Evolutionary conservation across 2,113 vertebrate species (phyloP), one percentile per base, ranked within the genome.

Genomic region (Dasypus novemcinctus): DNA sequence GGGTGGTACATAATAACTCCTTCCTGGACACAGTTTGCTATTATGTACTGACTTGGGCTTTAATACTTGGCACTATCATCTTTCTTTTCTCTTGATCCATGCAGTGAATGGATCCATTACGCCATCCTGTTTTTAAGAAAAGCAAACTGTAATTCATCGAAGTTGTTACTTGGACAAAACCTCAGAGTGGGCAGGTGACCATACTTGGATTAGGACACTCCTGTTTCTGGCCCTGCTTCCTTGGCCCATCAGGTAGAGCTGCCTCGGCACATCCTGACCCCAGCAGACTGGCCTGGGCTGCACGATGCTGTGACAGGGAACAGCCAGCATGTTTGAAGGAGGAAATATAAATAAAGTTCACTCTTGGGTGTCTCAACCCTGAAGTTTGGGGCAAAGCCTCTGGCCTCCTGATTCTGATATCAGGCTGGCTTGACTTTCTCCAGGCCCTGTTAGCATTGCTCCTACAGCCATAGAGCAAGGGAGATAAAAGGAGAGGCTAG

Each of bases 321-420:
- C 13, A 33, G 59, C 61, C 54, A 57, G n/a, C 12, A 27, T 12
- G 57, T 95, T 57, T 78, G 46, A 90, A 90, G 91, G 66, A 95
- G 43, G 78, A 92, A 74, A 64, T 92, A 86, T 92, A 86, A 23
- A 17, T 79, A n/a, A 96, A 93, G 96, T 79, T 43, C 57, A 43
- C 49, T 11, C 33, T 81, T 61, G 2, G 57, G 41, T 69, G 52
- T 43, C 79, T 91, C 31, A 41, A 59, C 33, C 66, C 12, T 18
- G 66, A 43, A 29, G 36, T 2, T 59, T 59, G 38, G 63, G 93
- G n/a, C 57, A 23, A 66, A 52, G 78, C 57, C 41, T n/a, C 23
- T 59, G 63, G 18, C 23, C 23, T 86, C 15, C 43, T 17, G 25
- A 14, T 23, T 27, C 1, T 15, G 12, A 31, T 27, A 7, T 43